Base-by-base conservation (phyloP, 64 coral and sea anemone species). In the Montipora foliosa region DNA sequence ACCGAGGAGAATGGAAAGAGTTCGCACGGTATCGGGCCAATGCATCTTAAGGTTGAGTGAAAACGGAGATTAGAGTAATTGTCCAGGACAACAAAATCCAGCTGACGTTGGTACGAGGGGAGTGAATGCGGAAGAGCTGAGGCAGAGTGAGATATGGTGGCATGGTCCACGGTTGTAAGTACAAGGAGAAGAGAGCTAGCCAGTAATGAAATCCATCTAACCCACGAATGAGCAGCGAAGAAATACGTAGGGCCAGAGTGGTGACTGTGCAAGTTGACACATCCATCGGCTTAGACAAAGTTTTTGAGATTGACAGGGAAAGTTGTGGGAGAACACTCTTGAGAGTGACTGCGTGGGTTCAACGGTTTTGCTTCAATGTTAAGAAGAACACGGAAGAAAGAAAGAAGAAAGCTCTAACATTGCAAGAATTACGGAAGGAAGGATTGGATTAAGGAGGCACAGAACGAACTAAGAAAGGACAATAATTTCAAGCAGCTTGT, bases 401-500 rank as follows among this genome's bases (percentile, higher is more conserved):
- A 76, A 44, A 45, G 74, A 37, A 76, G 46, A 37, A 37, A 76
- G 24, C 25, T 14, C 74, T 76, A 9, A 44, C 74, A 24, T 76
- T 76, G 25, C 37, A 76, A 76, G 74, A 76, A 11, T 37, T 76
- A 29, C 37, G 14, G 74, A 76, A 44, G 74, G 74, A 76, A 37
- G 46, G 74, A 76, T 37, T 76, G 74, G 74, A 76, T 76, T 44
- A 76, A 76, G 46, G 74, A 12, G 44, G 74, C 74, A 47, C 37
- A 76, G 52, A 76, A 37, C 44, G 74, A 76, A 11, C 46, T 76
- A 29, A 29, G 19, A 47, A 3, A 29, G 46, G 44, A 78, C 14
- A 17, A 78, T 12, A 78, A 51, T 21, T 92, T 22, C 82, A 89
- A 81, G 44, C 89, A 80, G 3, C 29, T 96, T 9, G 47, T 80